A percentile compares a stretch with the other conserved stretches of the same genome.
Conservation (phyloP, 2,888 invertebrate genomes). For the Steinernema scapterisci region DNA sequence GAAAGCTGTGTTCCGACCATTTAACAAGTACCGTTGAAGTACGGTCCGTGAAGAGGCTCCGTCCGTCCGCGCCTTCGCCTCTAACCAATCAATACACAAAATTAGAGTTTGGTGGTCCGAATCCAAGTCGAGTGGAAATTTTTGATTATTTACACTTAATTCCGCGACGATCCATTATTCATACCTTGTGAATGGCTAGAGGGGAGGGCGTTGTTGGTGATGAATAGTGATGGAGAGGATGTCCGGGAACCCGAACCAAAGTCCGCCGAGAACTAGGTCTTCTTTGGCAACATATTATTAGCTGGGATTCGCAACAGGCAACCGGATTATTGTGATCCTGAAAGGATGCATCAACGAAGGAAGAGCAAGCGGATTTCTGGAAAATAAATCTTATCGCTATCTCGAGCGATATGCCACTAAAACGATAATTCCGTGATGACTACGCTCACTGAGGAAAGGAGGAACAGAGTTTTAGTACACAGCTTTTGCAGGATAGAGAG, state of each 20-base stretch:
- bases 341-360: neutral
- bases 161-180: neutral
- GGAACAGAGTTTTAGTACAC: neutral
- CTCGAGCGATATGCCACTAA: neutral
- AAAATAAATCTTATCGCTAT: conserved; percentile 23
- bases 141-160: neutral
- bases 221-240: neutral
- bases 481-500: neutral
- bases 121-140: neutral
- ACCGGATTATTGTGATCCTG: conserved; percentile 17
- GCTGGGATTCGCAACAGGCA: neutral
- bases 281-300: conserved; percentile 13
- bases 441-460: neutral
- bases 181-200: neutral
- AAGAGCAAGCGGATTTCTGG: neutral
- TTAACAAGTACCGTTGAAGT: conserved; percentile 29
- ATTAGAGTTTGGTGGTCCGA: neutral
- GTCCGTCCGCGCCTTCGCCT: conserved; percentile 9
- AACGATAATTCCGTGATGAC: neutral
- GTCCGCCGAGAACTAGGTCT: neutral
- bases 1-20: conserved; percentile 7
- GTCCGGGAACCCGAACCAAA: neutral
- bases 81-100: conserved; percentile 27
- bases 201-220: neutral
- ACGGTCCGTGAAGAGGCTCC: conserved; percentile 25